Base-by-base conservation (phyloP, 1,140 invertebrate species). In the Papilio polyxenes region DNA sequence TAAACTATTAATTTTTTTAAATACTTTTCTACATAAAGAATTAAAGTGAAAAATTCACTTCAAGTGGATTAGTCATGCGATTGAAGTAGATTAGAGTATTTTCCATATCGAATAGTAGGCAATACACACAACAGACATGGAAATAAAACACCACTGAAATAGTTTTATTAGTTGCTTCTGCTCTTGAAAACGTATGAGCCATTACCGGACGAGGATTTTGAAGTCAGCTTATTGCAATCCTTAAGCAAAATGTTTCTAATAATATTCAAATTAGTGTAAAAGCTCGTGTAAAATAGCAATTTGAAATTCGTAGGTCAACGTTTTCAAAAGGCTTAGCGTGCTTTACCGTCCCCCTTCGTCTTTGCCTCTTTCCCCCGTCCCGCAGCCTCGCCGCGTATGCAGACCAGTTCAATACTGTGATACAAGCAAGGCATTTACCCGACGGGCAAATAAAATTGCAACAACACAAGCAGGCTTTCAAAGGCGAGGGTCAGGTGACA, bases 401-500 rank as follows among this genome's bases (percentile, higher is more conserved):
- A 86, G 81, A 82, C 83, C 81, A 87, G 89, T 89, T 88, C 89
- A 90, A 89, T 89, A 89, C 84, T 85, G 87, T 82, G 82, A 83
- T 85, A 84, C 84, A 85, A 85, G 86, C 85, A 79, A 88, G 87
- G 85, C 51, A 87, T 85, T 88, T 85, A 85, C 86, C 82, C 83
- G 75, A 81, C 81, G 85, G 86, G 88, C 85, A 89, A 90, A 90
- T 89, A 90, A 89, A 90, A 89, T 87, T 79, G 89, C 87, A 87
- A 87, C 85, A 89, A 85, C 88, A 88, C 85, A 85, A 87, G 83
- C 87, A 81, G 87, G 82, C 85, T 87, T 86, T 88, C 85, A 87
- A 89, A 90, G 85, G 86, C 87, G 84, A 82, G 87, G 90, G 89
- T 91, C 90, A 90, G 83, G 84, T 89, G 88, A 89, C 85, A 87